These are phyloP conservation scores for Ptilonorhynchus violaceus DNA, from an alignment of 2,113 vertebrate genomes.

Conservation along the genomic window DNA sequence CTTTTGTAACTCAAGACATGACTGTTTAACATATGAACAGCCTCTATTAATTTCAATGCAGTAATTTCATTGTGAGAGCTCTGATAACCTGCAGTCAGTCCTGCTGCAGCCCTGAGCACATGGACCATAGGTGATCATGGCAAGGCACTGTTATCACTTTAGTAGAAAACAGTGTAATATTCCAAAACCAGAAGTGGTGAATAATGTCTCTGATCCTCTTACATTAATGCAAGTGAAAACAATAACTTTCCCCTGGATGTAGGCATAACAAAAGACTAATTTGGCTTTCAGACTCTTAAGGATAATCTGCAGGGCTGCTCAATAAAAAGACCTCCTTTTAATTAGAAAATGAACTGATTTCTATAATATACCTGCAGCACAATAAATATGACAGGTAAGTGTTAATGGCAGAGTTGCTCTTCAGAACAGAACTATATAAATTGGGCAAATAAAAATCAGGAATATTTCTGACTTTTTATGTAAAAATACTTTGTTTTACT, in stretches of 20 bases:
- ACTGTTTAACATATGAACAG: accelerated
- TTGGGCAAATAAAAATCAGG: not conserved
- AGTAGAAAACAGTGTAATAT: too few species aligned
- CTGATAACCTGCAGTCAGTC: not conserved
- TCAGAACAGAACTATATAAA: not conserved
- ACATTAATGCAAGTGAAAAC: not conserved
- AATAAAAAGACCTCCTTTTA: not conserved
- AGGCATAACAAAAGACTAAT: not conserved
- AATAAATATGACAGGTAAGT: not conserved
- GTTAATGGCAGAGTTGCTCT: not conserved
- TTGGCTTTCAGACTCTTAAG: not conserved
- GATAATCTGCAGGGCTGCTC: not conserved
- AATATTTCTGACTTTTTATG: not conserved
- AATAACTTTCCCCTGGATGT: not conserved
- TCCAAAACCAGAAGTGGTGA: not conserved
- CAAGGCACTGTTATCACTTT: not conserved
- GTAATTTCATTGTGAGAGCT: not conserved
- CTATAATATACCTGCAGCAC: not conserved
- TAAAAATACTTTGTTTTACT: not conserved
- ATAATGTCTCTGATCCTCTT: not conserved
- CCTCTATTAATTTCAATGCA: not conserved
- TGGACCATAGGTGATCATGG: accelerated
- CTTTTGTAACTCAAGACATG: accelerated
- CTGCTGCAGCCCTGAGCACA: not conserved
- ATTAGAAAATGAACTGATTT: not conserved